Conservation (phyloP, 2,113 vertebrate species). For the Terrapene triunguis region DNA sequence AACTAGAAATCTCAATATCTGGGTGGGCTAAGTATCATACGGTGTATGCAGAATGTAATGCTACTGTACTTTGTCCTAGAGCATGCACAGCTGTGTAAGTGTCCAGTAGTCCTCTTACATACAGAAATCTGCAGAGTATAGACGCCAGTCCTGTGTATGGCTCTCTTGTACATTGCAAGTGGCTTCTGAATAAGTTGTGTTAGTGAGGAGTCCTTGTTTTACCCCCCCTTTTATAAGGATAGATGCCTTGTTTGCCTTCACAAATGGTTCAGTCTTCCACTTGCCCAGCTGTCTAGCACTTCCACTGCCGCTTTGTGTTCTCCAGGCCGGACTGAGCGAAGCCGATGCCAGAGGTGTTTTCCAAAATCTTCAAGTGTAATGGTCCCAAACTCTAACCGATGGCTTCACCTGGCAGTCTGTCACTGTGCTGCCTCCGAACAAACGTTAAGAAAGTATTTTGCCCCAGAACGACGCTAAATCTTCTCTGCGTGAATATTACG, state of each 20-base stretch:
- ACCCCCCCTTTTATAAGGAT: not conserved
- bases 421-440: not conserved
- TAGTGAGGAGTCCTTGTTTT: not conserved
- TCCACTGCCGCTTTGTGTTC: not conserved
- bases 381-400: not conserved
- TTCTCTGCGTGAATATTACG: not conserved
- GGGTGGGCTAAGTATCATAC: not conserved
- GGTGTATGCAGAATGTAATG: not conserved
- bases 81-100: not conserved
- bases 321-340: not conserved
- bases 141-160: not conserved
- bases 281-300: not conserved
- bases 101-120: not conserved
- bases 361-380: not conserved
- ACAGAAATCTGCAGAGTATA: not conserved
- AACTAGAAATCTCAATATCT: not conserved
- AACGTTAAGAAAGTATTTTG: not conserved
- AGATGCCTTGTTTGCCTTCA: not conserved
- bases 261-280: not conserved
- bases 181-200: not conserved
- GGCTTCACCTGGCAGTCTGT: not conserved
- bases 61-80: not conserved
- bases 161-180: not conserved
- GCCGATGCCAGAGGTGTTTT: not conserved
- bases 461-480: not conserved